These are phyloP conservation scores for Drosophila picticornis DNA, from an alignment of 2,888 invertebrate genomes.

Conservation along the genomic window DNA sequence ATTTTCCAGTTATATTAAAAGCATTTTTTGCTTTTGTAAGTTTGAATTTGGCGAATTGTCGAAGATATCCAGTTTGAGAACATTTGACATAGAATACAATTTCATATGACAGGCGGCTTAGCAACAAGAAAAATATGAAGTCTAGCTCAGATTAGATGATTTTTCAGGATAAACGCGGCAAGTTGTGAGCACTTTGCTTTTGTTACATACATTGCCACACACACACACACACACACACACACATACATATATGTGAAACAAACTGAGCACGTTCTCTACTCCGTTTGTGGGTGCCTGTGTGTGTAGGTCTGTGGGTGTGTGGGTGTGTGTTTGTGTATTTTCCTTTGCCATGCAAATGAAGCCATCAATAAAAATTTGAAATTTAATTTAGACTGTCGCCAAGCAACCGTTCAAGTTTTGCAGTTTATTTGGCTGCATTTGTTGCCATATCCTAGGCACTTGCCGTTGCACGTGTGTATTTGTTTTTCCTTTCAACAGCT, in stretches of 20 bases:
- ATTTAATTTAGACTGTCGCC: conserved; percentile 56
- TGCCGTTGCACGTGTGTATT: conserved; percentile 41
- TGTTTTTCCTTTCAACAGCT: conserved; percentile 71
- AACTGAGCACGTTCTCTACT: conserved; percentile 33
- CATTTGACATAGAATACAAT: conserved; percentile 35
- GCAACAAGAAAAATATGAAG: conserved; percentile 78
- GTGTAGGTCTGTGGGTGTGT: conserved; percentile 3
- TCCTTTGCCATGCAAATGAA: conserved; percentile 68
- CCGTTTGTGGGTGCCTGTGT: neutral
- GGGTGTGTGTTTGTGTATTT: conserved; percentile 6
- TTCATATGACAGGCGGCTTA: conserved; percentile 72
- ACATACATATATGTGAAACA: conserved; percentile 4
- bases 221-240: conserved; percentile 18
- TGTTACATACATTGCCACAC: conserved; percentile 3
- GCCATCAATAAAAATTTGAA: conserved; percentile 72
- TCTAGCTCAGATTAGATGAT: conserved; percentile 78
- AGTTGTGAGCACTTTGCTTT: conserved; percentile 62
- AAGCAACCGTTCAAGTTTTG: conserved; percentile 51
- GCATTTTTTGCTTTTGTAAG: neutral
- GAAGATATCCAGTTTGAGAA: conserved; percentile 29
- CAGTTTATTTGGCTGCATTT: conserved; percentile 55
- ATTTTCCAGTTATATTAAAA: neutral
- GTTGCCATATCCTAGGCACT: conserved; percentile 40
- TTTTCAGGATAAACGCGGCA: conserved; percentile 76
- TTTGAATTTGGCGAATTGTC: neutral